Evolutionary conservation across 2,888 invertebrate species (phyloP).

Genomic region (Empis stercorea): DNA sequence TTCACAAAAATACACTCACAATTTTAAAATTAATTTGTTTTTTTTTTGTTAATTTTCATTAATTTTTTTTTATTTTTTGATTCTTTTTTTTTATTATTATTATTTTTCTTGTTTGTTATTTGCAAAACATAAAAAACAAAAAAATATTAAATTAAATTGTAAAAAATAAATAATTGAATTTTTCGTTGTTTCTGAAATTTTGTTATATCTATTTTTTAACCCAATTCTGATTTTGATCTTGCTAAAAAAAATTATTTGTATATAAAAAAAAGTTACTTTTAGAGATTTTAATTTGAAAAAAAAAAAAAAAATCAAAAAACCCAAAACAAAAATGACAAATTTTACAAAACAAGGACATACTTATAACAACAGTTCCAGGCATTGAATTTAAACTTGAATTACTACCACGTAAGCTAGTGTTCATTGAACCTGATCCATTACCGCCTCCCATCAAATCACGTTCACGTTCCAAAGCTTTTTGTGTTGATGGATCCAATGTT

Average conservation of each 20-base stretch:
- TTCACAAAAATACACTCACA: background rate
- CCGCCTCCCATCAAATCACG: slow-evolving; percentile 24
- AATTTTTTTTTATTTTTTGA: background rate
- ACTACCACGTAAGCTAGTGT: slow-evolving; percentile 23
- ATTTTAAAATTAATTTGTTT: background rate
- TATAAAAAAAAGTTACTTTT: too few relatives aligned
- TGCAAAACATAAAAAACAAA: too few relatives aligned
- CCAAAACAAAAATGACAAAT: background rate
- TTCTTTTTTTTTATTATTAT: too few relatives aligned
- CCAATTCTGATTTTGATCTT: background rate
- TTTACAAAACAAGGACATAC: slow-evolving; percentile 15
- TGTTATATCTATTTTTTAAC: too few relatives aligned
- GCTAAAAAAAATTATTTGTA: background rate
- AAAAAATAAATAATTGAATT: background rate
- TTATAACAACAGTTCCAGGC: slow-evolving; percentile 21
- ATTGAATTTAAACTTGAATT: slow-evolving; percentile 23
- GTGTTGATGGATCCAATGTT: slow-evolving; percentile 62
- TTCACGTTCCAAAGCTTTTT: slow-evolving; percentile 46
- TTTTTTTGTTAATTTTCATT: background rate
- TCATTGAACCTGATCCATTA: slow-evolving; percentile 22
- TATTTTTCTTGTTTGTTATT: too few relatives aligned
- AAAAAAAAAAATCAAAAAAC: background rate
- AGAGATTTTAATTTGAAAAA: background rate
- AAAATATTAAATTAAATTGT: background rate
- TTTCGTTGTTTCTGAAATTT: too few relatives aligned